Conservation (phyloP, 2,888 invertebrate species). For the Eremobia ochroleuca region DNA sequence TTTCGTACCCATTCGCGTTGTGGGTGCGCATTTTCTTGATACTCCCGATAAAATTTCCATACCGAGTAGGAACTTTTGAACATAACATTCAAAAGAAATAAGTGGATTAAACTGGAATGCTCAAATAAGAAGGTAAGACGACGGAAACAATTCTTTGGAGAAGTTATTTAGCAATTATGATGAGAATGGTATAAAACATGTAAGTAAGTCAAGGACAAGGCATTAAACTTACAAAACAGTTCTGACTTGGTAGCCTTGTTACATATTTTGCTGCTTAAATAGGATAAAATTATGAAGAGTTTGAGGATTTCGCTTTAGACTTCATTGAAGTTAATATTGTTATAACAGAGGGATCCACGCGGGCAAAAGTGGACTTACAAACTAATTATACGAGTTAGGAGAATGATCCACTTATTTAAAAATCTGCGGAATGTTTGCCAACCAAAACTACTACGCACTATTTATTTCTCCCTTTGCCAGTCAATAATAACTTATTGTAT, state of each 20-base stretch:
- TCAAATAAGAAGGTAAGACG: background rate
- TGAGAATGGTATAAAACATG: constrained; percentile 26
- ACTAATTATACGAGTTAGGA: too few relatives aligned
- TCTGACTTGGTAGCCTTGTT: constrained; percentile 30
- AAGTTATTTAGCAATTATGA: constrained; percentile 34
- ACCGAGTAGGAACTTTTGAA: constrained; percentile 1
- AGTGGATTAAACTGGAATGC: background rate
- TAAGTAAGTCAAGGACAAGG: constrained; percentile 2
- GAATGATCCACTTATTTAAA: too few relatives aligned
- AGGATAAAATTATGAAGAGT: constrained; percentile 4
- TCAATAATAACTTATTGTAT: too few relatives aligned
- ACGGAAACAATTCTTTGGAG: constrained; percentile 4
- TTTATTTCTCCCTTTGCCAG: too few relatives aligned
- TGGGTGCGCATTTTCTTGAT: constrained; percentile 12
- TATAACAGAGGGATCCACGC: background rate
- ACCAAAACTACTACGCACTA: too few relatives aligned
- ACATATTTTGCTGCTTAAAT: constrained; percentile 19
- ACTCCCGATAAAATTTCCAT: constrained; percentile 35
- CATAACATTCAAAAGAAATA: background rate
- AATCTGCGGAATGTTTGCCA: too few relatives aligned
- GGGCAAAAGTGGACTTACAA: background rate
- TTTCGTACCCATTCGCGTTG: constrained; percentile 30
- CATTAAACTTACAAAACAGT: constrained; percentile 18
- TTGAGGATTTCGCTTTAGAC: background rate
- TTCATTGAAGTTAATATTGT: background rate